Evolutionary conservation across 2,113 vertebrate genomes (phyloP).

Genomic region (Bos indicus): DNA sequence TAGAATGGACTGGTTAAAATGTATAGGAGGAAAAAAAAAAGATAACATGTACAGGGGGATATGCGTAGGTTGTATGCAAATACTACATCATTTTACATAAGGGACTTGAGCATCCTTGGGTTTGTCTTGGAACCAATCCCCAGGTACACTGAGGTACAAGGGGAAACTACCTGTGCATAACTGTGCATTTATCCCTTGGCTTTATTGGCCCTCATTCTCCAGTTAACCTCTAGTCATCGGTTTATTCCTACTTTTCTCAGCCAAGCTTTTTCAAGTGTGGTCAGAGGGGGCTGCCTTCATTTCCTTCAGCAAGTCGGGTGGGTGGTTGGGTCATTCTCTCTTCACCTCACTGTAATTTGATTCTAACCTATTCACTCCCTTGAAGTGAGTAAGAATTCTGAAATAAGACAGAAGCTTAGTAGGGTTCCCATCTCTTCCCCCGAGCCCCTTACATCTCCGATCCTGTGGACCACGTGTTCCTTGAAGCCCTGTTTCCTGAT

Average conservation of each 20-base stretch:
- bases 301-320: not conserved
- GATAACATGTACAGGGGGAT: not conserved
- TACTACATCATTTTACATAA: not conserved
- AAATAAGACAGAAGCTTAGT: not conserved
- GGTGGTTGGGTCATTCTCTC: not conserved
- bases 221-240: not conserved
- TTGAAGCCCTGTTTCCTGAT: not conserved
- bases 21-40: not conserved
- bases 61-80: not conserved
- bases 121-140: not conserved
- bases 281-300: not conserved
- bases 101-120: not conserved
- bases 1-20: no score
- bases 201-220: not conserved
- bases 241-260: not conserved
- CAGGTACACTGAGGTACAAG: not conserved
- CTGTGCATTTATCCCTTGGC: not conserved
- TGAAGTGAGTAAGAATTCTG: not conserved
- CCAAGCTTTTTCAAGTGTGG: not conserved
- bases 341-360: no score
- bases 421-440: not conserved
- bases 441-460: rapidly evolving
- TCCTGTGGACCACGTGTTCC: not conserved
- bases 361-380: not conserved
- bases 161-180: not conserved